Evolutionary conservation across 2,113 vertebrate genomes (phyloP).

Genomic region (Oncorhynchus gorbuscha): DNA sequence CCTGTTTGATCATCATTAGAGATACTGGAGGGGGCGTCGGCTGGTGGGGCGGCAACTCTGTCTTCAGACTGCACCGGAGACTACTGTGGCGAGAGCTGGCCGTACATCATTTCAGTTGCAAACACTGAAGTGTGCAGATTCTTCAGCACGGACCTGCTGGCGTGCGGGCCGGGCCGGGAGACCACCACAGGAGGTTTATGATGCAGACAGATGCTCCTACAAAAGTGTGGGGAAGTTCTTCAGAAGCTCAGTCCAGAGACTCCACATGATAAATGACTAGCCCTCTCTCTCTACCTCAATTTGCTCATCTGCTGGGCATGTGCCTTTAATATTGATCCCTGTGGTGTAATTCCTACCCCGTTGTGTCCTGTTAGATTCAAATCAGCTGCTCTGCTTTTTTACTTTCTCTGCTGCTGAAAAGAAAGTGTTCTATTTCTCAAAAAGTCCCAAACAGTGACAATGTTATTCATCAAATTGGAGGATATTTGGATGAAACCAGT

Average conservation of each 20-base stretch:
- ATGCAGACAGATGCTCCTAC: conserved; percentile 14
- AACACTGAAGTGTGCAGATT: conserved; percentile 55
- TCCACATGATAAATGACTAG: conserved; percentile 50
- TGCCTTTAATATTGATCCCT: conserved; percentile 58
- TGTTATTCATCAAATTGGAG: no score
- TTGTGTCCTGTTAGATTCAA: neutral
- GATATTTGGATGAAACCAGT: no score
- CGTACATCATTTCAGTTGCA: conserved; percentile 28
- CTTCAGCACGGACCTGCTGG: conserved; percentile 8
- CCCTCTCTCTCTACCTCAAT: neutral
- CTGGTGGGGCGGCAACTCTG: neutral
- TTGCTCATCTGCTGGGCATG: conserved; percentile 19
- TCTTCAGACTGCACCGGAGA: neutral
- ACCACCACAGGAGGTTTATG: conserved; percentile 39
- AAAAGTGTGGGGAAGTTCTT: conserved; percentile 42
- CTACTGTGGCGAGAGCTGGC: neutral
- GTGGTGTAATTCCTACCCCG: conserved; percentile 43
- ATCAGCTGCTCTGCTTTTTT: neutral
- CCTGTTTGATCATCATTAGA: conserved; percentile 54
- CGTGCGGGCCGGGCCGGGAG: neutral
- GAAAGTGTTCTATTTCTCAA: no score
- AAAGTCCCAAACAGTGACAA: no score
- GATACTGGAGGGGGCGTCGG: conserved; percentile 13
- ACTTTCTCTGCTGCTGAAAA: no score
- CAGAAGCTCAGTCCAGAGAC: conserved; percentile 39